Evolutionary conservation across 92 coral and sea anemone species (phyloP), one percentile per base, ranked within the genome.

Genomic region (Palythoa caribaeorum): DNA sequence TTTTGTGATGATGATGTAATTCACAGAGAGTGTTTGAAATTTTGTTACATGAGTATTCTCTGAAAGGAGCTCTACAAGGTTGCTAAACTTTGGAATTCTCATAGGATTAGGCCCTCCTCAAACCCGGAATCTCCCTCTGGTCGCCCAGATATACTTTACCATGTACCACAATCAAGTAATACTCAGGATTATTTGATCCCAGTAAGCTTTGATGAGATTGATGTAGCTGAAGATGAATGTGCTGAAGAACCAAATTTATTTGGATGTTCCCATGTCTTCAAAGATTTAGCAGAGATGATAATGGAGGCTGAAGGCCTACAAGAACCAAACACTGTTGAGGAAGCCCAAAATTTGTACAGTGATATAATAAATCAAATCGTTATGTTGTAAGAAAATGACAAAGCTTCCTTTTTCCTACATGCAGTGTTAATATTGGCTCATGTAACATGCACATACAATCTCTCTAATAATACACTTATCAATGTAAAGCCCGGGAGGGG

Each of bases 61-160:
- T 79, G 87, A 75, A 80, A 79, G 52, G 94, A 92, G 86, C 84
- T 92, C 38, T 87, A 78, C 53, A 83, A 55, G 72, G 81, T 87
- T 69, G 94, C 90, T 37, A 66, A 48, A 38, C 89, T 77, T 39
- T 92, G 94, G 94, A 92, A 92, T 85, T 54, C 87, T 13, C 94
- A 92, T 20, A 80, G 90, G 17, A 89, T 92, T 5, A 79, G 94
- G 47, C 89, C 83, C 7, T 78, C 78, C 19, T 38, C 40, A 39
- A 89, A 84, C 87, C 55, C 85, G 39, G 92, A 89, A 57, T 72
- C 92, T 44, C 94, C 92, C 21, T 14, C 87, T n/a, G 94, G 92
- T 50, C 71, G 88, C 19, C 94, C 94, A 73, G 92, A 92, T 40
- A 38, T 60, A 36, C 28, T 57, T 38, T 92, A 84, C 79, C 76